Conservation (phyloP, 2,888 invertebrate genomes). For the Tetragnatha montana region DNA sequence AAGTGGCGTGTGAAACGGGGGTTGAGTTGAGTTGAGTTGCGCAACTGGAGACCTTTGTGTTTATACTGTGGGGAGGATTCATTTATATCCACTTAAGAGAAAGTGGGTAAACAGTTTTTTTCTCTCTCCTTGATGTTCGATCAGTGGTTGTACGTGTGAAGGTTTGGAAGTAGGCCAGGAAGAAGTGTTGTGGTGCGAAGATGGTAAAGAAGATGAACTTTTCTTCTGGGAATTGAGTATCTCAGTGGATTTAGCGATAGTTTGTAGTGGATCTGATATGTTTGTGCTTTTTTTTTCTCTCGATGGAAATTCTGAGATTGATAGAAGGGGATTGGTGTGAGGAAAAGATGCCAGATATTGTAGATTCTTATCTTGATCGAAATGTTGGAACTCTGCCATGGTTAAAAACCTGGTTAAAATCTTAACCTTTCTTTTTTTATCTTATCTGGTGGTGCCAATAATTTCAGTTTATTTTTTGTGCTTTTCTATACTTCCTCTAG, state of each 20-base stretch:
- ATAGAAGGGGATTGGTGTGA: too few species aligned
- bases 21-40: background rate
- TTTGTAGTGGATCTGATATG: too few species aligned
- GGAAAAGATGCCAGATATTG: too few species aligned
- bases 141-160: background rate
- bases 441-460: background rate
- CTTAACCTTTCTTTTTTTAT: too few species aligned
- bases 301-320: too few species aligned
- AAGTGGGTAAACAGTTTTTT: background rate
- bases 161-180: background rate
- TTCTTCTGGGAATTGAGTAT: background rate
- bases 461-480: background rate
- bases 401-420: too few species aligned
- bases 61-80: background rate
- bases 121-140: background rate
- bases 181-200: background rate
- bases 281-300: too few species aligned
- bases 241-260: background rate
- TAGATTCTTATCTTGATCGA: too few species aligned
- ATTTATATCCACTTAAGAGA: background rate
- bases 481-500: background rate
- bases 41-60: background rate
- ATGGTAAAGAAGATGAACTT: background rate
- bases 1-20: slow-evolving; percentile 5
- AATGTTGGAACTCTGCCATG: too few species aligned